Conservation (phyloP, 1,140 invertebrate genomes). For the Delia radicum region DNA sequence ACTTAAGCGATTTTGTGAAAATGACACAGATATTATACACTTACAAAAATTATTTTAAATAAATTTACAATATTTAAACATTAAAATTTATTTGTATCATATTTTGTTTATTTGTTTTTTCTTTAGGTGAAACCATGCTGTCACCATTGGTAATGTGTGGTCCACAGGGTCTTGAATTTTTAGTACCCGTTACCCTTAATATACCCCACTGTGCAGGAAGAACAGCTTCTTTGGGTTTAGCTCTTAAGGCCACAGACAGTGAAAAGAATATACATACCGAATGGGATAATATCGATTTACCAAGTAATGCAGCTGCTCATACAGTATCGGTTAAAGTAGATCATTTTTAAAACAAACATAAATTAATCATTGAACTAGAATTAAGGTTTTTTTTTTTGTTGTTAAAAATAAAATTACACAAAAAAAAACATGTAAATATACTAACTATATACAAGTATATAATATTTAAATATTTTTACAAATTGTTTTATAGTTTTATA, state of each 20-base stretch:
- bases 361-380: too few relatives aligned
- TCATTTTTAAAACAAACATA: constrained; percentile 68
- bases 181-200: constrained; percentile 81
- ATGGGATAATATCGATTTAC: constrained; percentile 75
- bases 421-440: background rate
- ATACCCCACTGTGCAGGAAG: constrained; percentile 75
- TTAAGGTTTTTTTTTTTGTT: background rate
- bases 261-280: constrained; percentile 68
- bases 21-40: too few relatives aligned
- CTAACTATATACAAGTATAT: background rate
- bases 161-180: constrained; percentile 86
- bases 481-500: background rate
- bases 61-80: background rate
- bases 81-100: background rate
- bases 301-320: constrained; percentile 75
- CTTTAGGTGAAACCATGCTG: constrained; percentile 84
- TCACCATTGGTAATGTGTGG: constrained; percentile 95
- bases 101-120: constrained; percentile 32
- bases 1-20: too few relatives aligned
- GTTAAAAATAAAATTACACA: background rate
- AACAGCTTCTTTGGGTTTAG: constrained; percentile 68
- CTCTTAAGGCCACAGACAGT: constrained; percentile 79
- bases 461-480: background rate
- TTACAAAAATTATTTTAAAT: background rate
- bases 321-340: constrained; percentile 86